Evolutionary conservation across 2,797 vertebrate species (phyloP).

Genomic region (Xiphophorus birchmanni): DNA sequence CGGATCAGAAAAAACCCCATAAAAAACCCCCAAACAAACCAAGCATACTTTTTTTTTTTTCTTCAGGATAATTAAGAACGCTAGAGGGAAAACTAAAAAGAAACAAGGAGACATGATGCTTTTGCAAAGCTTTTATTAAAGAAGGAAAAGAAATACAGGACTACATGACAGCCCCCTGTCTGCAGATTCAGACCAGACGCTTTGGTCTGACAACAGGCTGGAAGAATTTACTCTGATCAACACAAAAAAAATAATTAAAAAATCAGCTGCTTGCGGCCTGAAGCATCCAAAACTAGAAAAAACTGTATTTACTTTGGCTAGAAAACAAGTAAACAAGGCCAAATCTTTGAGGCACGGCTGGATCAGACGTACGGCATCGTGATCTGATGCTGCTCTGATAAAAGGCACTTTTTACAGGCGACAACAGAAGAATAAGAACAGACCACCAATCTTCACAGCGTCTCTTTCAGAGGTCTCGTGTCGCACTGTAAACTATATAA

Average conservation of each 20-base stretch:
- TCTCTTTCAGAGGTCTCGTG: constrained; percentile 8
- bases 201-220: constrained; percentile 35
- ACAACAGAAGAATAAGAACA: constrained; percentile 10
- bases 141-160: constrained; percentile 47
- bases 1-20: constrained; percentile 4
- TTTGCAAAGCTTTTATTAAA: constrained; percentile 78
- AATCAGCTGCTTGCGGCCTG: constrained; percentile 14
- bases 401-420: constrained; percentile 62
- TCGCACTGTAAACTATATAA: constrained; percentile 7
- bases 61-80: background rate
- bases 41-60: constrained; percentile 1
- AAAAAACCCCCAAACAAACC: background rate
- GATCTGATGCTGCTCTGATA: constrained; percentile 46
- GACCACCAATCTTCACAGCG: constrained; percentile 7
- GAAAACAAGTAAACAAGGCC: constrained; percentile 48
- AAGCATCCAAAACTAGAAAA: constrained; percentile 26
- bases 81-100: constrained; percentile 11
- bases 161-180: constrained; percentile 45
- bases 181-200: constrained; percentile 47
- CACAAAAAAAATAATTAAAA: background rate
- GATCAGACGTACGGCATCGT: constrained; percentile 20
- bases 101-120: constrained; percentile 36
- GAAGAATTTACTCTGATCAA: constrained; percentile 5
- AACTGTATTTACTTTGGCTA: constrained; percentile 60
- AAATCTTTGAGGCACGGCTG: constrained; percentile 26